These are phyloP conservation scores for Bellardia pandia DNA, from an alignment of 2,888 invertebrate species.

Conservation along the genomic window DNA sequence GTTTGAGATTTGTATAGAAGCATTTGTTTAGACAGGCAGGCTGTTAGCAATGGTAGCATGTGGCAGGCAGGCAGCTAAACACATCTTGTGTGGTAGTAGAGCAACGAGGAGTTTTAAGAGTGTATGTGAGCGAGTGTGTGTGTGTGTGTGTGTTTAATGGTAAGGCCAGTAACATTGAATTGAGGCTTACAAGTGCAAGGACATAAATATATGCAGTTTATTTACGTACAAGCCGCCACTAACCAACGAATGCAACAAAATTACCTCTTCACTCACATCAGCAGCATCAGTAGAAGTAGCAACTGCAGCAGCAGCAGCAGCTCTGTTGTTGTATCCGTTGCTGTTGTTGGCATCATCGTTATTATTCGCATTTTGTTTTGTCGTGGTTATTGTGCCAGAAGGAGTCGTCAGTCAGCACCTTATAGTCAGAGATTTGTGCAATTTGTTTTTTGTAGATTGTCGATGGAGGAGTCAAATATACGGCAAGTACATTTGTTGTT, in stretches of 20 bases:
- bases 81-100: slow-evolving; percentile 13
- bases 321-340: slow-evolving; percentile 15
- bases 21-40: neutral
- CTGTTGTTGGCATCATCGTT: slow-evolving; percentile 38
- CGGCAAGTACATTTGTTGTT: slow-evolving; percentile 38
- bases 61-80: neutral
- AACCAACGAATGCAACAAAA: slow-evolving; percentile 42
- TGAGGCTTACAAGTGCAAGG: slow-evolving; percentile 67
- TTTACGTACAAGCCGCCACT: neutral
- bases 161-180: slow-evolving; percentile 53
- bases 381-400: slow-evolving; percentile 67
- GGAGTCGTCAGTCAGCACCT: slow-evolving; percentile 55
- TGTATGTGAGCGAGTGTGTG: neutral
- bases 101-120: neutral
- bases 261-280: slow-evolving; percentile 5
- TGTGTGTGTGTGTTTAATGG: neutral
- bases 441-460: slow-evolving; percentile 41
- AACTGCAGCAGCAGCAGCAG: neutral
- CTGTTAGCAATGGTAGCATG: neutral
- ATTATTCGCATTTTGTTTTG: slow-evolving; percentile 60
- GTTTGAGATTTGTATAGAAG: slow-evolving; percentile 9
- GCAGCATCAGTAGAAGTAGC: neutral
- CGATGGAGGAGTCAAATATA: slow-evolving; percentile 50
- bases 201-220: slow-evolving; percentile 54
- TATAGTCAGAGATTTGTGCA: slow-evolving; percentile 50